These are phyloP conservation scores for Brachionichthys hirsutus DNA, from an alignment of 2,113 vertebrate species.

Conservation along the genomic window DNA sequence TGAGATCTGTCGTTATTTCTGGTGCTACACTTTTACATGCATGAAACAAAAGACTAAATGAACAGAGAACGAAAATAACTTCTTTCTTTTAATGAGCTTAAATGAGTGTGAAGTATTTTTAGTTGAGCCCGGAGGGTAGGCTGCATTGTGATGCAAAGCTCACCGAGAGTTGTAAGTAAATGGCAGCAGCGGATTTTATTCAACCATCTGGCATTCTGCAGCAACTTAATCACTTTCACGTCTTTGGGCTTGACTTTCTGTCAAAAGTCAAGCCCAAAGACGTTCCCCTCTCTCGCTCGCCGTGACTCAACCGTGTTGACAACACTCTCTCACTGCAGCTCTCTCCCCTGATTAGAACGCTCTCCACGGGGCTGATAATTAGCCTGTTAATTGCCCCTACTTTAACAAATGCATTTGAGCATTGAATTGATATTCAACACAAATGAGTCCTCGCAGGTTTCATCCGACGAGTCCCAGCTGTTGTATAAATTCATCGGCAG, in stretches of 20 bases:
- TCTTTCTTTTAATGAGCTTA: too few relatives aligned
- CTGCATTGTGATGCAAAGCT: too few relatives aligned
- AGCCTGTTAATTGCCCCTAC: conserved; percentile 72
- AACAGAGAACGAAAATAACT: too few relatives aligned
- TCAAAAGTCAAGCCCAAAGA: conserved; percentile 52
- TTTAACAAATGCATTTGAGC: conserved; percentile 71
- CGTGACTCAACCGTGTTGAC: conserved; percentile 30
- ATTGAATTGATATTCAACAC: conserved; percentile 71
- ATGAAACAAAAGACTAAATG: too few relatives aligned
- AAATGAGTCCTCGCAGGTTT: conserved; percentile 73
- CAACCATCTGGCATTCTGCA: too few relatives aligned
- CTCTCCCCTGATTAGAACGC: conserved; percentile 67
- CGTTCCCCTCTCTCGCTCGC: conserved; percentile 16
- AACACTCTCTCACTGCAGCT: conserved; percentile 64
- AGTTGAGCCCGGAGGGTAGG: too few relatives aligned
- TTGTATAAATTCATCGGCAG: conserved; percentile 52
- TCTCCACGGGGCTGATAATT: conserved; percentile 70
- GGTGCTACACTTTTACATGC: too few relatives aligned
- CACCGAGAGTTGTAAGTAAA: too few relatives aligned
- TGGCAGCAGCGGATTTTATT: too few relatives aligned
- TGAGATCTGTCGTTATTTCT: too few relatives aligned
- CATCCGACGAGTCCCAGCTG: conserved; percentile 67
- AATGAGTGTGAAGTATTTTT: too few relatives aligned
- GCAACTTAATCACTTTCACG: too few relatives aligned
- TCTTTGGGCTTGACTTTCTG: conserved; percentile 3